These are phyloP conservation scores for Megathymus violae DNA, from an alignment of 1,140 invertebrate genomes.

Conservation along the genomic window DNA sequence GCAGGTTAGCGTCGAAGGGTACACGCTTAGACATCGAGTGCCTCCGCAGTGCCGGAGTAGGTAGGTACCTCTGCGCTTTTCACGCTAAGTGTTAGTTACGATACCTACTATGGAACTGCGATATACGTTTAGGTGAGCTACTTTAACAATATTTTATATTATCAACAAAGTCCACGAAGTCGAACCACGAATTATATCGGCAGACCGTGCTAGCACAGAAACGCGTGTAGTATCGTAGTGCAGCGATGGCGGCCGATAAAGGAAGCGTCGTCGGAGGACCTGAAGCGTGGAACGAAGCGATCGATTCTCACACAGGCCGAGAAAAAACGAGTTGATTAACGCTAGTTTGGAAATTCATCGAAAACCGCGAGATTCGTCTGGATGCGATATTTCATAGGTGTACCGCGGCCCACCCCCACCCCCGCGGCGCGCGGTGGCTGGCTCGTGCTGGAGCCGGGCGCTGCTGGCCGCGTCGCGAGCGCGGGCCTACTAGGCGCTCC, in stretches of 20 bases:
- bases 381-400: no score
- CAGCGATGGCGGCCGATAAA: slow-evolving; percentile 4
- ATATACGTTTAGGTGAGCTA: no score
- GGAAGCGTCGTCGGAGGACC: slow-evolving; percentile 3
- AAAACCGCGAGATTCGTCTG: no score
- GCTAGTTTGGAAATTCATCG: no score
- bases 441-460: no score
- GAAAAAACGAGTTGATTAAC: slow-evolving; percentile 15
- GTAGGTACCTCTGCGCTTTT: neutral
- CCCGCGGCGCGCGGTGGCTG: no score
- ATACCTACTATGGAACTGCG: no score
- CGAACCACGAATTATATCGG: neutral
- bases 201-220: neutral
- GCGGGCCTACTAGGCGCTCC: no score
- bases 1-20: slow-evolving; percentile 4
- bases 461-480: no score
- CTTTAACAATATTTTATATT: no score
- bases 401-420: no score
- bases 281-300: neutral
- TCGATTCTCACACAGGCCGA: slow-evolving; percentile 5
- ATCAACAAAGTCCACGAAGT: neutral
- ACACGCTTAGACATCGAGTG: neutral
- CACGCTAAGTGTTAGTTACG: neutral
- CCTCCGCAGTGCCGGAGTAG: neutral
- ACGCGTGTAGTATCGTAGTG: neutral